Evolutionary conservation across 2,888 invertebrate genomes (phyloP).

Genomic region (Eudasyphora cyanicolor): DNA sequence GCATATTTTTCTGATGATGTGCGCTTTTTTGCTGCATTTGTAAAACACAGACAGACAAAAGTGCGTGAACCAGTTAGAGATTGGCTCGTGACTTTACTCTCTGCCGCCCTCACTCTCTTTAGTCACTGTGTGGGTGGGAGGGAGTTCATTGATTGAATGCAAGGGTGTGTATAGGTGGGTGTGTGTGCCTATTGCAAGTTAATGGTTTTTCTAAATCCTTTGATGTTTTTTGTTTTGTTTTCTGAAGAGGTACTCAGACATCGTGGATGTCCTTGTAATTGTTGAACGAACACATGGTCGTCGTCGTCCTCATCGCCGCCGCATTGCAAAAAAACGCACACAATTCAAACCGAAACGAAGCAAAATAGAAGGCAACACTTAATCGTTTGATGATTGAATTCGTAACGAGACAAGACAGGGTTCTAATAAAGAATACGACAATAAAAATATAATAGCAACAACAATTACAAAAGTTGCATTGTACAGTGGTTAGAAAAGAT

Average conservation of each 20-base stretch:
- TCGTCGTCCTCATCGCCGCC: too few species aligned
- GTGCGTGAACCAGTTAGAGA: constrained; percentile 63
- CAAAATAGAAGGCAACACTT: constrained; percentile 54
- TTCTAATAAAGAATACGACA: neutral
- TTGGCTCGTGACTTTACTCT: constrained; percentile 18
- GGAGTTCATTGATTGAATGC: too few species aligned
- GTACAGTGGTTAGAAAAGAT: constrained; percentile 14
- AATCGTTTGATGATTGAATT: constrained; percentile 65
- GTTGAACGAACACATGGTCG: constrained; percentile 58
- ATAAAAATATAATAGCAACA: constrained; percentile 24
- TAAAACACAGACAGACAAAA: constrained; percentile 67
- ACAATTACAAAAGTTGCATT: constrained; percentile 37
- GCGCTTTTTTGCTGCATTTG: constrained; percentile 23
- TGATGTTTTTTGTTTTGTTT: constrained; percentile 70
- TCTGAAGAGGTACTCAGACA: constrained; percentile 63
- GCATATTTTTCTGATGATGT: constrained; percentile 70
- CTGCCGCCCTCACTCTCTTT: constrained; percentile 41
- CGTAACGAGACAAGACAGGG: constrained; percentile 48
- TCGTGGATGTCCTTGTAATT: constrained; percentile 65
- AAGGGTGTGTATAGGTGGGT: constrained; percentile 40
- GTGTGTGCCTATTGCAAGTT: constrained; percentile 60
- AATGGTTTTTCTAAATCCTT: constrained; percentile 69
- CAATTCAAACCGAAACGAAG: constrained; percentile 2
- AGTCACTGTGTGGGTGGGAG: neutral
- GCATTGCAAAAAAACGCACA: neutral